phyloP scores from a whole-genome alignment of 2,113 vertebrate genomes.

The Puma concolor region DNA sequence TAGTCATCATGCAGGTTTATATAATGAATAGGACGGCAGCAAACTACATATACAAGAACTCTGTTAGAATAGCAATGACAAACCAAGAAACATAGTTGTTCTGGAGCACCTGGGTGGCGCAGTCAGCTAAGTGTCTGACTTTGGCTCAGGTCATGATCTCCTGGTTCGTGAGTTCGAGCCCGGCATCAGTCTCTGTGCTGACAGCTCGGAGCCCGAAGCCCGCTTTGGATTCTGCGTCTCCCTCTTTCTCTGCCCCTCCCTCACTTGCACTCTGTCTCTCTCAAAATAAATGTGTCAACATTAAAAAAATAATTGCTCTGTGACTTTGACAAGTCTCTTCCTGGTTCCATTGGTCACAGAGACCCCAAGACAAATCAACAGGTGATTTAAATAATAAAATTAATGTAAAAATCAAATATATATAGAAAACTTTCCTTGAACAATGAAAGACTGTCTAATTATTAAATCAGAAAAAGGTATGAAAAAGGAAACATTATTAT shows the following conservation, averaged over 20 bases:
- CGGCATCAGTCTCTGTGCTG: no score
- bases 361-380: neutral
- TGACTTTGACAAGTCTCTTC: neutral
- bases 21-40: neutral
- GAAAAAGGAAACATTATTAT: neutral
- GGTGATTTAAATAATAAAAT: neutral
- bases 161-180: no score
- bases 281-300: neutral
- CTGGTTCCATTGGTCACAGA: neutral
- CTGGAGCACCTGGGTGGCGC: no score
- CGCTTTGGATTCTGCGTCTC: no score
- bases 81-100: neutral
- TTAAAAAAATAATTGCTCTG: neutral
- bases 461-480: neutral
- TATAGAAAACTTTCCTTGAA: neutral
- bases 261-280: no score
- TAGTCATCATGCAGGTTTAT: neutral
- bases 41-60: neutral
- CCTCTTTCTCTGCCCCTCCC: no score
- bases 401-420: neutral
- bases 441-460: neutral
- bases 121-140: no score
- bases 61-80: neutral
- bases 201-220: no score
- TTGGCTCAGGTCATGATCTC: no score